phyloP scores from a whole-genome alignment of 2,113 vertebrate species.

The Noturus placidus region DNA sequence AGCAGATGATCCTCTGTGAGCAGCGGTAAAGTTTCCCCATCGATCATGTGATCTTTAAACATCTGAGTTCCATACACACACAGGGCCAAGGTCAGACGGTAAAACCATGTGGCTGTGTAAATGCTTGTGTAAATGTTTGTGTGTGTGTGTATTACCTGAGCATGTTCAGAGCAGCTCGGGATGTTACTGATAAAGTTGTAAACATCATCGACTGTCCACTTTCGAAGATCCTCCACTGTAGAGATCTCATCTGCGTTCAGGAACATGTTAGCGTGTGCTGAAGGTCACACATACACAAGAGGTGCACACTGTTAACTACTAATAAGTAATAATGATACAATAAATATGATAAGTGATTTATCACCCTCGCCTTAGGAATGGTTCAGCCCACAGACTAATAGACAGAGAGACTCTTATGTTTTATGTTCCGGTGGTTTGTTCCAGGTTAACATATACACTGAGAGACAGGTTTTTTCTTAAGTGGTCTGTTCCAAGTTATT shows the following conservation, averaged over 20 bases:
- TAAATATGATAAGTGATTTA: not conserved
- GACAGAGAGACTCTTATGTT: not conserved
- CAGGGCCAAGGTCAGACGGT: not conserved
- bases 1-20: conserved; percentile 94
- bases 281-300: not conserved
- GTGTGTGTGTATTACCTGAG: conserved; percentile 73
- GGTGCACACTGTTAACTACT: not conserved
- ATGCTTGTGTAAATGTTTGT: not conserved
- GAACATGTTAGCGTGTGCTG: conserved; percentile 77
- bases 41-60: conserved; percentile 95
- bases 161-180: conserved; percentile 87
- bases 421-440: not conserved
- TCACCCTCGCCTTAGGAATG: not conserved
- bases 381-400: not conserved
- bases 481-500: not conserved
- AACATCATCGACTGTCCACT: conserved; percentile 90
- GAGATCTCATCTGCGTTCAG: conserved; percentile 78
- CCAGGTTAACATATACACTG: not conserved
- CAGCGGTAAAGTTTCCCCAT: conserved; percentile 91
- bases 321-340: not conserved
- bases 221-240: conserved; percentile 81
- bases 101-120: not conserved
- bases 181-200: conserved; percentile 84
- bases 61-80: conserved; percentile 61
- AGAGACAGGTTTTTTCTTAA: not conserved